Evolutionary conservation across 2,888 invertebrate species (phyloP).

Genomic region (Acrobasis suavella): DNA sequence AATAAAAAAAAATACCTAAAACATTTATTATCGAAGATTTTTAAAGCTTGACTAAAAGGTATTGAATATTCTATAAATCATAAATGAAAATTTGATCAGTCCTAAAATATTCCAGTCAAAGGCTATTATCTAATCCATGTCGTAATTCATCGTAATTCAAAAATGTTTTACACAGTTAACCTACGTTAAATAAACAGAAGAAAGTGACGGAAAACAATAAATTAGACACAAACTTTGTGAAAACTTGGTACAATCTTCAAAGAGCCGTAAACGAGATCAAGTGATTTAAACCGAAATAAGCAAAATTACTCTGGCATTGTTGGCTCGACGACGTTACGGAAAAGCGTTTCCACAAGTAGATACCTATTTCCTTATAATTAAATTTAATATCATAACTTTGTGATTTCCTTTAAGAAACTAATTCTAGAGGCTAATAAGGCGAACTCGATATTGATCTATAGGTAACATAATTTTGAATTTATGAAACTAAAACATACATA

Average conservation of each 20-base stretch:
- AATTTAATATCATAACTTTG: slow-evolving; percentile 50
- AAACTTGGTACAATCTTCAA: slow-evolving; percentile 77
- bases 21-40: too few relatives aligned
- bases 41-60: too few relatives aligned
- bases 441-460: too few relatives aligned
- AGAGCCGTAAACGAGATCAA: slow-evolving; percentile 77
- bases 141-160: slow-evolving; percentile 49
- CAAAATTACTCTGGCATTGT: slow-evolving; percentile 73
- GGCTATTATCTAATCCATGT: background rate
- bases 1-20: too few relatives aligned
- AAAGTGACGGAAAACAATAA: slow-evolving; percentile 76
- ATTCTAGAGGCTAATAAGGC: too few relatives aligned
- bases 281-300: slow-evolving; percentile 78
- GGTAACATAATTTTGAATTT: too few relatives aligned
- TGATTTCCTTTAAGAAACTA: slow-evolving; percentile 23
- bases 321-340: slow-evolving; percentile 61
- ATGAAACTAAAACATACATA: too few relatives aligned
- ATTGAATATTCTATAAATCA: too few relatives aligned
- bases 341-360: slow-evolving; percentile 58
- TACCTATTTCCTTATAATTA: slow-evolving; percentile 55
- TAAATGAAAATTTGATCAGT: background rate
- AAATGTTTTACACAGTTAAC: slow-evolving; percentile 58
- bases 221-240: slow-evolving; percentile 74
- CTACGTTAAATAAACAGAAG: slow-evolving; percentile 65
- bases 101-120: background rate